Evolutionary conservation across 2,888 invertebrate genomes (phyloP), one percentile per base, ranked within the genome.

Genomic region (Xanthostigma xanthostigma): DNA sequence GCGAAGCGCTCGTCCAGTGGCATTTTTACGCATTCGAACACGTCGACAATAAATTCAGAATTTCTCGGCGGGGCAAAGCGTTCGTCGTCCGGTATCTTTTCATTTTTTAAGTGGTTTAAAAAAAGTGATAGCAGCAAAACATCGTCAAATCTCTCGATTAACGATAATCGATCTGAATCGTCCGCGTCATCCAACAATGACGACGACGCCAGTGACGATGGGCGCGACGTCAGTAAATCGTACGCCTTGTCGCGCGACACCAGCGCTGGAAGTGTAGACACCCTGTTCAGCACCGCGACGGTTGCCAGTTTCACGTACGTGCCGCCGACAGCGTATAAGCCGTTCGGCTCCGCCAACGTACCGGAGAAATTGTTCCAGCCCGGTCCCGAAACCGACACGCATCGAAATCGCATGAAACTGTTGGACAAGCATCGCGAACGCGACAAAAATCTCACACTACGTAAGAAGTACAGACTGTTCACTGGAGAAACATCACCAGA

Each of bases 21-120:
- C 3, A 27, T 27, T 27, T 27, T 27, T 6, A 27, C 27, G 27
- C 27, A 27, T 27, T 27, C 27, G 27, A 27, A 27, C 6, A 27
- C 27, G 27, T 27, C 27, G 27, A 27, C 27, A 27, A 27, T 27
- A 27, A 27, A 27, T 27, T 27, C 12, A 10, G 13, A 13, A 14
- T 34, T 41, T 34, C 39, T 33, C 12, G 34, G 33, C 27, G 48
- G 48, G 11, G 37, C 48, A 36, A 48, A 48, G 43, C 48, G 48
- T 17, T 48, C 48, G 12, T 48, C 66, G 59, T 71, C 67, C 60
- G 72, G 69, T 49, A 62, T 73, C 54, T 75, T 77, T 60, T 79
- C 83, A 49, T 70, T 85, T 60, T 74, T 84, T 61, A 78, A 77
- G 66, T 85, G 85, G 85, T 77, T 85, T 62, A 79, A 78, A 53